Percentiles rank a stretch among this genome's conserved stretches.
Evolutionary conservation across 2,888 invertebrate species (phyloP).

Genomic region (Allolobophora icterica): DNA sequence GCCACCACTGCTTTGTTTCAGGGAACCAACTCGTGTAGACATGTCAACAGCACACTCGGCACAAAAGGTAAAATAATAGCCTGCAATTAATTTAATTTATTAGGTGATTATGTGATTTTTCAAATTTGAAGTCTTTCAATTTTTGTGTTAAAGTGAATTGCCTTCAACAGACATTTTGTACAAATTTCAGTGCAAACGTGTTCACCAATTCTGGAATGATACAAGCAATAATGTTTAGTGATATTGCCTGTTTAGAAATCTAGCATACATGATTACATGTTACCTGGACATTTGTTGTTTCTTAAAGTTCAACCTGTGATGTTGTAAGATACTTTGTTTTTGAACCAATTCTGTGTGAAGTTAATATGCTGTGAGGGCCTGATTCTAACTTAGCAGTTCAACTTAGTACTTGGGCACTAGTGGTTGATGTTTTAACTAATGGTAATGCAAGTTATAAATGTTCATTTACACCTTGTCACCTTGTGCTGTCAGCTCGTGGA

Average conservation of each 20-base stretch:
- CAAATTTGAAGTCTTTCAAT: too few relatives aligned
- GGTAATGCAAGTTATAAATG: background rate
- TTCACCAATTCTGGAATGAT: background rate
- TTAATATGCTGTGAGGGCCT: background rate
- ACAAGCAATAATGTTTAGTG: background rate
- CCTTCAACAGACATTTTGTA: background rate
- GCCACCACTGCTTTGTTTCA: background rate
- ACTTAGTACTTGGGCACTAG: background rate
- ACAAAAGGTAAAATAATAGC: conserved; percentile 11
- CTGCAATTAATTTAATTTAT: background rate
- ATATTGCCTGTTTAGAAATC: background rate
- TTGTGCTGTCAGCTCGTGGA: too few relatives aligned
- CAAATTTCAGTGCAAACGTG: background rate
- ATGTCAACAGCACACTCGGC: background rate
- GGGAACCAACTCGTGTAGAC: conserved; percentile 18
- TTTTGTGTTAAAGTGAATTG: background rate
- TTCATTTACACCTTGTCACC: too few relatives aligned
- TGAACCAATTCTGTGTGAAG: background rate
- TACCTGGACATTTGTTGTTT: background rate
- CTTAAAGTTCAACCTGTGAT: background rate
- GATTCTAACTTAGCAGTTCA: background rate
- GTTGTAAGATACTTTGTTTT: background rate
- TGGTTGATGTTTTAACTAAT: background rate
- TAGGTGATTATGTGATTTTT: background rate
- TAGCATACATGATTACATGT: background rate